phyloP scores from a whole-genome alignment of 2,113 vertebrate species.

The Myotis davidii region DNA sequence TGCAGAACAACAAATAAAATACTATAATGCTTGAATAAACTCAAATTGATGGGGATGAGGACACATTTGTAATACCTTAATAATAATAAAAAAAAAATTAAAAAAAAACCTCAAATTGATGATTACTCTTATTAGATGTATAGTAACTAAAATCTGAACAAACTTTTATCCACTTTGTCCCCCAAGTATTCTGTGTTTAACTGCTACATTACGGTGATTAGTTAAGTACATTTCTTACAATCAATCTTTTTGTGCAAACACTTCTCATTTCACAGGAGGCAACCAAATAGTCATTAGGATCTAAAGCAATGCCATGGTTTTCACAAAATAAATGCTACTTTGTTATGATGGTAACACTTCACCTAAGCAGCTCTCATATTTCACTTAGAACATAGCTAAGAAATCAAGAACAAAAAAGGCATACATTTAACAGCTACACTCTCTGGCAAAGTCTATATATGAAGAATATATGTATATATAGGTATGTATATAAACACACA shows the following conservation, averaged over 20 bases:
- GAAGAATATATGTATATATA: not conserved
- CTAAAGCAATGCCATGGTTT: not conserved
- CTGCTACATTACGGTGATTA: not conserved
- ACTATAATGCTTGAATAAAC: not conserved
- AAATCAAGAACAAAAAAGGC: not conserved
- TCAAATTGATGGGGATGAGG: too few relatives aligned
- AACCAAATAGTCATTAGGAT: not conserved
- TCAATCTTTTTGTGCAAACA: not conserved
- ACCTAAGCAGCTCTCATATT: not conserved
- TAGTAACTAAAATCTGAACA: not conserved
- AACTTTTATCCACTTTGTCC: not conserved
- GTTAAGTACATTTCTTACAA: not conserved
- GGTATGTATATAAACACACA: not conserved
- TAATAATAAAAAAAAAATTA: too few relatives aligned
- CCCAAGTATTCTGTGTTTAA: not conserved
- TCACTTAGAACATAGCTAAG: not conserved
- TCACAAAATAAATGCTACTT: not conserved
- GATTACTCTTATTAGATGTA: not conserved
- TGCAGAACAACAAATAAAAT: not conserved
- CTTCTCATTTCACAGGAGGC: not conserved
- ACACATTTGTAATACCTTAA: too few relatives aligned
- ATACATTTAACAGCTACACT: not conserved
- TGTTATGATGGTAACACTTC: not conserved
- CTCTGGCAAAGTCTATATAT: conserved; percentile 10
- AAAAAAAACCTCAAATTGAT: not conserved